Conservation (phyloP, 2,797 vertebrate species). For the Hirundo rustica region DNA sequence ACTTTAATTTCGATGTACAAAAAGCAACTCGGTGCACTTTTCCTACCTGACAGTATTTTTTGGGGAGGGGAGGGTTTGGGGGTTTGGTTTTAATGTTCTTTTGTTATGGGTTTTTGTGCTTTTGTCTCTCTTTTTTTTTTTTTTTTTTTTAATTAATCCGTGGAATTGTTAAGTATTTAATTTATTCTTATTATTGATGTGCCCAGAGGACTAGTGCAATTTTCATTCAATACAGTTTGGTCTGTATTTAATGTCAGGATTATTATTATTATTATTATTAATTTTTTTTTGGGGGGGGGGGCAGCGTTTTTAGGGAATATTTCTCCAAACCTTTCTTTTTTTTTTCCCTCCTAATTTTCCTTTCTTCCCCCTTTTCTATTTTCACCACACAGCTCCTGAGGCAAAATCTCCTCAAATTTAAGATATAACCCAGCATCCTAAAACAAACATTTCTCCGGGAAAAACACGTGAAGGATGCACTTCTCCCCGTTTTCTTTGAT, state of each 20-base stretch:
- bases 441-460: not conserved
- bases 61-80: not conserved
- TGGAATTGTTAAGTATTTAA: constrained; percentile 76
- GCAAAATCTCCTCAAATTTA: not conserved
- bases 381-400: not conserved
- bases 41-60: constrained; percentile 80
- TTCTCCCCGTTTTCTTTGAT: not conserved
- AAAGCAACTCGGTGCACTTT: constrained; percentile 85
- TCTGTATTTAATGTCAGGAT: constrained; percentile 77
- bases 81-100: constrained; percentile 16
- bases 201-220: constrained; percentile 86
- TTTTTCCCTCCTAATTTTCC: rapidly evolving
- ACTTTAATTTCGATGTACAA: constrained; percentile 70
- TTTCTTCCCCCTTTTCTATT: not conserved
- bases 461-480: not conserved
- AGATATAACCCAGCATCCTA: not conserved
- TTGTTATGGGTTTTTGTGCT: constrained; percentile 61
- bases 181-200: constrained; percentile 71
- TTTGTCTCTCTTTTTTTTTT: constrained; percentile 51
- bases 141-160: not conserved
- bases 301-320: not conserved
- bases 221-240: constrained; percentile 75
- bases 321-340: not conserved
- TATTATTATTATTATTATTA: too few species aligned
- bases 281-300: too few species aligned